Percentiles rank a stretch among this genome's conserved stretches.
Conservation (phyloP, 2,113 vertebrate genomes). For the Trogon surrucura region DNA sequence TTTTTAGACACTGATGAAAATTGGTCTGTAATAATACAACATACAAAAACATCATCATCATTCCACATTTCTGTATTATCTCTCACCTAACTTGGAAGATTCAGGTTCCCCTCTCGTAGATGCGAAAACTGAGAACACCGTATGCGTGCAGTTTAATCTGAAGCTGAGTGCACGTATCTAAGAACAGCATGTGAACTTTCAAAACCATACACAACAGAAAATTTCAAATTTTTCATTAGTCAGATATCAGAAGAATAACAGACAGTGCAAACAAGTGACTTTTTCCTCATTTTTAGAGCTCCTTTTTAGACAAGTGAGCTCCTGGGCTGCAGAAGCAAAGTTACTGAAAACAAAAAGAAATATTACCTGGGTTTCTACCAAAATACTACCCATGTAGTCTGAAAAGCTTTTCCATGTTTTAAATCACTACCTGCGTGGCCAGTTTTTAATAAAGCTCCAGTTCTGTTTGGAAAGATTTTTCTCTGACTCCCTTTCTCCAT, state of each 20-base stretch:
- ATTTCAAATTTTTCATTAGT: not conserved
- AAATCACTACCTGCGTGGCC: not conserved
- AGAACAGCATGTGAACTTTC: not conserved
- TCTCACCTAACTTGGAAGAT: not conserved
- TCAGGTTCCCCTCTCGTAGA: not conserved
- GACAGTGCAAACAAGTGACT: not conserved
- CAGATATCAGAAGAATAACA: not conserved
- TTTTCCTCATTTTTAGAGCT: not conserved
- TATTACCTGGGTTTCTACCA: constrained; percentile 6
- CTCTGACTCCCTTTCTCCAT: not conserved
- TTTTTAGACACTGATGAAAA: constrained; percentile 36
- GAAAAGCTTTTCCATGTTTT: constrained; percentile 14
- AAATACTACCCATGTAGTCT: not conserved
- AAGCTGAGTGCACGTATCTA: fast-evolving
- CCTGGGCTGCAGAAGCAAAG: not conserved
- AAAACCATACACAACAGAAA: not conserved
- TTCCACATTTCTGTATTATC: not conserved
- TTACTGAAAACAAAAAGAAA: not conserved
- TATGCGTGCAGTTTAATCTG: not conserved
- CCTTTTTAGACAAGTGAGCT: not conserved
- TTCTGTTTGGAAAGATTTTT: not conserved
- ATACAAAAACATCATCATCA: not conserved
- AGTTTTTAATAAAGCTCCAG: not conserved
- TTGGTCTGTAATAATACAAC: not conserved
- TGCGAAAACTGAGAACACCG: not conserved